Percentiles rank a stretch among this genome's conserved stretches.
phyloP scores from a whole-genome alignment of 2,113 vertebrate genomes.

The Callionymus lyra region DNA sequence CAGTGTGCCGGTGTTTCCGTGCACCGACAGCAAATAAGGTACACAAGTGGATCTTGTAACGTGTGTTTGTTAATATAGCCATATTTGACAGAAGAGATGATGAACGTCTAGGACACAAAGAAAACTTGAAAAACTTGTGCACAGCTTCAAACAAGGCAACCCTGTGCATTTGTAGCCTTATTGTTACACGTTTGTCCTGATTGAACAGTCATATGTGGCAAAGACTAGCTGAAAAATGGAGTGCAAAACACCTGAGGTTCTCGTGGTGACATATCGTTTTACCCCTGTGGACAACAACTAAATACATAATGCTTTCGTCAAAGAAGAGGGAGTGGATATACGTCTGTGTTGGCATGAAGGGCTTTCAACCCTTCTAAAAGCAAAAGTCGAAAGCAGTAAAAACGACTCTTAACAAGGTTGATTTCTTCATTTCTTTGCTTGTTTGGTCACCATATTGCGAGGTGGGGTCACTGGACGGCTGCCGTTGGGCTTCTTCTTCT shows the following conservation, averaged over 20 bases:
- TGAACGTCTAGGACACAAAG: conserved; percentile 29
- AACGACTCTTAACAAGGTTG: conserved; percentile 59
- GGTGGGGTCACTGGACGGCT: conserved; percentile 94
- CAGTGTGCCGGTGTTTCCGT: conserved; percentile 29
- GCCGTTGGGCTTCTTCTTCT: conserved; percentile 96
- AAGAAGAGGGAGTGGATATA: conserved; percentile 53
- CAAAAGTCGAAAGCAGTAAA: conserved; percentile 79
- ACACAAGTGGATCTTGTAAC: conserved; percentile 47
- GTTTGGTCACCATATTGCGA: conserved; percentile 95
- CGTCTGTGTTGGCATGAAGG: conserved; percentile 57
- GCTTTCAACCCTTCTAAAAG: conserved; percentile 58
- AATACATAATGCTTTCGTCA: conserved; percentile 56
- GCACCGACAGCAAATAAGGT: conserved; percentile 36
- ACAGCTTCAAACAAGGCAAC: conserved; percentile 65
- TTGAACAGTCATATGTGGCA: conserved; percentile 64
- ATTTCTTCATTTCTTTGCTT: conserved; percentile 86
- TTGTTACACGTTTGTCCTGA: conserved; percentile 57
- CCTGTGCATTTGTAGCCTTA: conserved; percentile 57
- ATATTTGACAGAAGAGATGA: conserved; percentile 36
- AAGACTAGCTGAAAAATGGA: conserved; percentile 69
- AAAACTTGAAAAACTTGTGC: conserved; percentile 46
- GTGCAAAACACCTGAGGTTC: conserved; percentile 75
- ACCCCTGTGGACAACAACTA: conserved; percentile 59
- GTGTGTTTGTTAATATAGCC: conserved; percentile 29
- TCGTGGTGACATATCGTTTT: conserved; percentile 63